Conservation (phyloP, 2,113 vertebrate species). For the Lycaon pictus region DNA sequence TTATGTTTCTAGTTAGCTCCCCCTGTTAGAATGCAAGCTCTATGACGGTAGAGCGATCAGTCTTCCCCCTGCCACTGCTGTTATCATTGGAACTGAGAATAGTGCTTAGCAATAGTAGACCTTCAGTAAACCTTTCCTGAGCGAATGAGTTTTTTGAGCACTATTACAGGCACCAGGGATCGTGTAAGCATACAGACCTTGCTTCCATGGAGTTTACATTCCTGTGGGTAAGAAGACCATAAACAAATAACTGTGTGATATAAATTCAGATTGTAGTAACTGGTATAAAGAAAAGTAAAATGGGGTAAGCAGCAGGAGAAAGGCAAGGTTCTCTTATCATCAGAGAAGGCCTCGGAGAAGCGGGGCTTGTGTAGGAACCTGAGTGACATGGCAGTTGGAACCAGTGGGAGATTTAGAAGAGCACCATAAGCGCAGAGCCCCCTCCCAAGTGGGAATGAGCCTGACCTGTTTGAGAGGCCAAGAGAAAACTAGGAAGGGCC, state of each 20-base stretch:
- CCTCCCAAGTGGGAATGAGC: background rate
- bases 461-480: background rate
- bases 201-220: accelerated
- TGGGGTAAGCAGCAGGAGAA: background rate
- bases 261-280: background rate
- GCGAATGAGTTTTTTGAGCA: background rate
- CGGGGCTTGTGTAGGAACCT: background rate
- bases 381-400: background rate
- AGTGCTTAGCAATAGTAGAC: background rate
- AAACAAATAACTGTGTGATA: background rate
- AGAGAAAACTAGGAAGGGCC: background rate
- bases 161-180: accelerated
- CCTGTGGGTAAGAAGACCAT: background rate
- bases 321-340: background rate
- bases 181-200: background rate
- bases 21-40: background rate
- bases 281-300: background rate
- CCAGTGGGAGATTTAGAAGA: background rate
- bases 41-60: background rate
- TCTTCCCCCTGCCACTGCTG: too few relatives aligned
- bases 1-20: background rate
- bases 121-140: background rate
- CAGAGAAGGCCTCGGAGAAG: background rate
- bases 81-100: background rate
- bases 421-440: accelerated